Conservation (phyloP, 2,113 vertebrate genomes). For the Cryptotis parvus region DNA sequence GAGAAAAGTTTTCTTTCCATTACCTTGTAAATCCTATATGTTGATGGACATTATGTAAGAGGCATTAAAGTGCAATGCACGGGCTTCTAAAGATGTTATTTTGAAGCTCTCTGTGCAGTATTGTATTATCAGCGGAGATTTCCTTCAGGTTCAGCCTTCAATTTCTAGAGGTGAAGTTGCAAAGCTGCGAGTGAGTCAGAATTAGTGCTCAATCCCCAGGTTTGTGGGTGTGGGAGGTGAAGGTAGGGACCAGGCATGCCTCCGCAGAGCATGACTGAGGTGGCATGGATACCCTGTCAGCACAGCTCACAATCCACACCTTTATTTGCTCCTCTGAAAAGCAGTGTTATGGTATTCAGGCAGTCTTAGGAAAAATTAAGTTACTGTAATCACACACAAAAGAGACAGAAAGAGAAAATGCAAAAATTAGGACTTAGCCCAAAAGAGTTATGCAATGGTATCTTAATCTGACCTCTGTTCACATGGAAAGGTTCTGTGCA, state of each 20-base stretch:
- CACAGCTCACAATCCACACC: neutral
- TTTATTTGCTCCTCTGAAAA: neutral
- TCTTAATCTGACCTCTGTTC: no score
- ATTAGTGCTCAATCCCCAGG: neutral
- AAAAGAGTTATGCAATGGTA: no score
- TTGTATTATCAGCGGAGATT: slow-evolving; percentile 35
- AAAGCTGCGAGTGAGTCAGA: neutral
- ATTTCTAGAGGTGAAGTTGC: neutral
- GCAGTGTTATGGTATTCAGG: neutral
- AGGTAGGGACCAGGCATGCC: no score
- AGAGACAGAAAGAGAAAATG: neutral
- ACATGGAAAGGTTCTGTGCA: neutral
- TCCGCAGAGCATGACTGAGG: accelerated
- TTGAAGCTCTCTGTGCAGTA: slow-evolving; percentile 21
- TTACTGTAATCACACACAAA: neutral
- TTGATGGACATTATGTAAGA: neutral
- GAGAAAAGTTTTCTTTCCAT: slow-evolving; percentile 47
- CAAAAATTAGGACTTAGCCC: no score
- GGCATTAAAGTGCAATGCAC: neutral
- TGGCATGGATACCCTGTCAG: accelerated
- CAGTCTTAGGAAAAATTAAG: neutral
- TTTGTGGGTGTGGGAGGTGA: accelerated
- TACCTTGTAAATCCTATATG: slow-evolving; percentile 65
- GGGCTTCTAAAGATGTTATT: neutral
- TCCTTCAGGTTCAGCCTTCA: slow-evolving; percentile 40